These are phyloP conservation scores for Drosophila nigricruria DNA, from an alignment of 2,888 invertebrate genomes.

Conservation along the genomic window DNA sequence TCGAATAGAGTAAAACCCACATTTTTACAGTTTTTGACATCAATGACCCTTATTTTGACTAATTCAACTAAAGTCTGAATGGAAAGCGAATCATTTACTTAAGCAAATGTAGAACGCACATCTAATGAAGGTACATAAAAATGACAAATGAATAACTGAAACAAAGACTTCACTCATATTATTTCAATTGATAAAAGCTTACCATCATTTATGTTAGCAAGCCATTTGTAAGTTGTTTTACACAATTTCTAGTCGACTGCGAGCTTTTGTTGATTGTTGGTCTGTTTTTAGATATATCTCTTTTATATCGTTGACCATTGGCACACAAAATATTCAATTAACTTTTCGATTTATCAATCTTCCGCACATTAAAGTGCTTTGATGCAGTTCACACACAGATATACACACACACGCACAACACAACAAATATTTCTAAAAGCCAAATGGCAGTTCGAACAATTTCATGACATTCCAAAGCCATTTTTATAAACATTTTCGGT, in stretches of 20 bases:
- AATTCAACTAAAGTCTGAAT: constrained; percentile 1
- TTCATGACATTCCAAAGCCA: constrained; percentile 50
- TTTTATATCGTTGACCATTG: constrained; percentile 7
- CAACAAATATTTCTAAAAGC: constrained; percentile 17
- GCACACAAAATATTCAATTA: constrained; percentile 47
- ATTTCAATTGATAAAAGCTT: constrained; percentile 4
- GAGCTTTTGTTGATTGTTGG: constrained; percentile 10
- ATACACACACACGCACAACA: neutral
- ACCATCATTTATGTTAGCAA: neutral
- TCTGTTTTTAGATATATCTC: neutral
- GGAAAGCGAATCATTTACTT: constrained; percentile 8
- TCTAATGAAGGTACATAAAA: neutral
- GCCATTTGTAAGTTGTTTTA: constrained; percentile 9
- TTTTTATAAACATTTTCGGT: constrained; percentile 51
- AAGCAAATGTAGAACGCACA: neutral
- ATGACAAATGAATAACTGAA: neutral
- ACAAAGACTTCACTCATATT: neutral
- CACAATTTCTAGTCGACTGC: neutral
- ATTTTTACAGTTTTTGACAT: neutral
- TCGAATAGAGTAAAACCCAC: neutral
- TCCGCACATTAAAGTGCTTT: constrained; percentile 27
- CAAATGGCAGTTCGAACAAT: constrained; percentile 44
- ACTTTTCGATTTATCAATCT: constrained; percentile 47
- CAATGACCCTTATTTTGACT: neutral
- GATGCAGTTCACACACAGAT: constrained; percentile 35